Evolutionary conservation across 2,888 invertebrate species (phyloP).

Genomic region (Copidosoma aretas): DNA sequence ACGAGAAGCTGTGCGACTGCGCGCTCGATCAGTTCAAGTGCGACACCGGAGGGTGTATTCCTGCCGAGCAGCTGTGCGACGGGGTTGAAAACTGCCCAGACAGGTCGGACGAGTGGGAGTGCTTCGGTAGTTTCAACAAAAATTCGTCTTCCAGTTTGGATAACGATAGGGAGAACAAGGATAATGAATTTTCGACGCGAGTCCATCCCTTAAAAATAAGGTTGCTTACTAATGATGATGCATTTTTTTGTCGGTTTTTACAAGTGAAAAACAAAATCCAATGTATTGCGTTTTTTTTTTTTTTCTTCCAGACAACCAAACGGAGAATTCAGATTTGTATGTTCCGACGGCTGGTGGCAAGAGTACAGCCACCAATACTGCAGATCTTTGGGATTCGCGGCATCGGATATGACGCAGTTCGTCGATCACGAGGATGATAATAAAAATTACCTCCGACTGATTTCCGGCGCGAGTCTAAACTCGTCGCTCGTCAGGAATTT

Average conservation of each 20-base stretch:
- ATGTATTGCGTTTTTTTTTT: too few species aligned
- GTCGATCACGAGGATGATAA: constrained; percentile 61
- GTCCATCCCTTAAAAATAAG: constrained; percentile 33
- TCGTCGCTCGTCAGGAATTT: constrained; percentile 62
- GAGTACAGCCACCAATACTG: constrained; percentile 67
- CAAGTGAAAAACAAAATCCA: not conserved
- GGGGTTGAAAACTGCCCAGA: constrained; percentile 70
- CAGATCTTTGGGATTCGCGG: constrained; percentile 65
- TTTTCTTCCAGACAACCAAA: constrained; percentile 49
- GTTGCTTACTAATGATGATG: too few species aligned
- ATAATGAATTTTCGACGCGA: constrained; percentile 28
- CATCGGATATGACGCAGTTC: constrained; percentile 62
- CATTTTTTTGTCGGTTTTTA: not conserved
- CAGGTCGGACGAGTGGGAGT: constrained; percentile 71
- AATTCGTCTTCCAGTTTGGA: constrained; percentile 22
- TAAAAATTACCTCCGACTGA: constrained; percentile 60
- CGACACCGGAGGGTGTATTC: constrained; percentile 68
- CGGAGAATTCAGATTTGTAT: constrained; percentile 62
- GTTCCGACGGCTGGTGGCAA: constrained; percentile 66
- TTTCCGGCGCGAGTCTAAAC: constrained; percentile 51
- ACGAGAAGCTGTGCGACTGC: constrained; percentile 69
- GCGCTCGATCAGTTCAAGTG: constrained; percentile 67
- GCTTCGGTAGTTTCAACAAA: constrained; percentile 52
- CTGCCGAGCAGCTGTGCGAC: constrained; percentile 65
- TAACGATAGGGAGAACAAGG: constrained; percentile 31